phyloP scores from a whole-genome alignment of 2,888 invertebrate species.

The Asteroscopus sphinx region DNA sequence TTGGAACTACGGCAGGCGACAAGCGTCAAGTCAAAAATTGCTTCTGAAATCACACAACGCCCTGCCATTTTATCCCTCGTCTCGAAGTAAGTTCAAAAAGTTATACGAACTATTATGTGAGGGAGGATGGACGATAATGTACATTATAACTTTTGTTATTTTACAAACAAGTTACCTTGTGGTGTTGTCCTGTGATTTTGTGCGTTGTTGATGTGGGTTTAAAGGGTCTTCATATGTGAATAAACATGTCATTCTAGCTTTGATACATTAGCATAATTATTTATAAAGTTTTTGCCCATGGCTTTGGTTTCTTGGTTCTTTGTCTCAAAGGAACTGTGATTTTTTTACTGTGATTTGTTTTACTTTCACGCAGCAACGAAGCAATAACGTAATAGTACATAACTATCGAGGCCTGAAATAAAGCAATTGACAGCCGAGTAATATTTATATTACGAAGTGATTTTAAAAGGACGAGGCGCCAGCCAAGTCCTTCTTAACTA shows the following conservation, averaged over 20 bases:
- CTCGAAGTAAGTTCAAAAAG: constrained; percentile 47
- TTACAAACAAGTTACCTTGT: constrained; percentile 12
- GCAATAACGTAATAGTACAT: too few species aligned
- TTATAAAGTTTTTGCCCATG: too few species aligned
- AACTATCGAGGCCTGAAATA: too few species aligned
- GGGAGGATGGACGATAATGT: constrained; percentile 28
- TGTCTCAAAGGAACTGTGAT: too few species aligned
- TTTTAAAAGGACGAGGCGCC: too few species aligned
- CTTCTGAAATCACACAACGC: constrained; percentile 58
- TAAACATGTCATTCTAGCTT: not conserved
- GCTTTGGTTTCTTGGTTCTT: too few species aligned
- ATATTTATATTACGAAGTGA: too few species aligned
- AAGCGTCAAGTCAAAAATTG: constrained; percentile 60
- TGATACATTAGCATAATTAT: not conserved
- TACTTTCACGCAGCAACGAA: too few species aligned
- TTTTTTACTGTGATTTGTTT: too few species aligned
- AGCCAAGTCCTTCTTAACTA: too few species aligned
- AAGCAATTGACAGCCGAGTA: too few species aligned
- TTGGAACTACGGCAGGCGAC: constrained; percentile 16
- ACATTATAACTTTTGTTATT: constrained; percentile 49
- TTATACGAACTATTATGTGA: constrained; percentile 46
- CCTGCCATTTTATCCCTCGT: constrained; percentile 32
- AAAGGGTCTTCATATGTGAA: not conserved
- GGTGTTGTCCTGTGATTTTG: constrained; percentile 3
- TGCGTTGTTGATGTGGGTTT: constrained; percentile 1